Conservation (phyloP, 2,797 vertebrate genomes). For the Hozukius guyotensis region DNA sequence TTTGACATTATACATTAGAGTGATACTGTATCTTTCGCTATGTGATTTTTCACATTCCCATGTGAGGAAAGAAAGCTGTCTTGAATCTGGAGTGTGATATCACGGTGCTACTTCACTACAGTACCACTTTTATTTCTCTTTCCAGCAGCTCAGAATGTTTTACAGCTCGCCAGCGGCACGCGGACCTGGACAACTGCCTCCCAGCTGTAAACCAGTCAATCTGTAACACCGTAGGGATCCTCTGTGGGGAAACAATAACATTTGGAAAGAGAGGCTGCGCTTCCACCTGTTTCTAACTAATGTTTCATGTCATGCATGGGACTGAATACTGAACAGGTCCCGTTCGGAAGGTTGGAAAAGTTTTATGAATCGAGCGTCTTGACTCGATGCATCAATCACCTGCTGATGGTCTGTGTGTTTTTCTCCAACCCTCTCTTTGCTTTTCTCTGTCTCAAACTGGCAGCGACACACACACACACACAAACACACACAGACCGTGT, state of each 20-base stretch:
- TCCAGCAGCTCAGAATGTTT: constrained; percentile 28
- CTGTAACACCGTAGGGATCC: constrained; percentile 32
- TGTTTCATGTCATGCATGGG: constrained; percentile 16
- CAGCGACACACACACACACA: not conserved
- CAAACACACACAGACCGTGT: not conserved
- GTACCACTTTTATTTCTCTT: constrained; percentile 36
- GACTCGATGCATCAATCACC: constrained; percentile 30
- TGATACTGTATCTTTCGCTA: not conserved
- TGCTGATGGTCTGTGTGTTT: not conserved
- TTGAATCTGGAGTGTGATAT: constrained; percentile 19
- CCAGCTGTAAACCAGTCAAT: constrained; percentile 58
- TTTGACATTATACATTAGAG: not conserved
- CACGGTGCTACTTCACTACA: not conserved
- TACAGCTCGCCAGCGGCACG: constrained; percentile 25
- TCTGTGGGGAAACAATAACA: constrained; percentile 46
- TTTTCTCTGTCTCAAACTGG: not conserved
- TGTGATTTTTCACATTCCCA: not conserved
- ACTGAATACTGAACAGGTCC: constrained; percentile 31
- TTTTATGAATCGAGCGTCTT: constrained; percentile 22
- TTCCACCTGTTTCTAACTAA: constrained; percentile 42
- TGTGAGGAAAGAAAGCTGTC: constrained; percentile 1
- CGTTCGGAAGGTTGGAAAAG: not conserved
- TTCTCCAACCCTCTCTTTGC: not conserved
- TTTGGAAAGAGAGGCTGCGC: constrained; percentile 22
- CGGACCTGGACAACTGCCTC: constrained; percentile 40